phyloP scores from a whole-genome alignment of 2,888 invertebrate species.

The Agriopis marginaria region DNA sequence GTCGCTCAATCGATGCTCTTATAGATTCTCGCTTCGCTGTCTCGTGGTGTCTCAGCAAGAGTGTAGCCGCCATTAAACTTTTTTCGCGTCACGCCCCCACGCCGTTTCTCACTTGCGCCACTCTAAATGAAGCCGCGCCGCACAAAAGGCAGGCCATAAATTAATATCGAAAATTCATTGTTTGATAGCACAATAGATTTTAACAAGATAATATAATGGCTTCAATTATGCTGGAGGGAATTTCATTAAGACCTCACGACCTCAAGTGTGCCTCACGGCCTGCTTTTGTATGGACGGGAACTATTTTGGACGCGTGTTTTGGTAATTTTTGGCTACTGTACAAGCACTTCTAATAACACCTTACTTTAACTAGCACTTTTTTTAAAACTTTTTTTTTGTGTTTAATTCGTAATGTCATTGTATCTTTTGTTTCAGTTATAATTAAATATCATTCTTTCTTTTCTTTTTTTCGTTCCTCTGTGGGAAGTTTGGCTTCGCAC shows the following conservation, averaged over 20 bases:
- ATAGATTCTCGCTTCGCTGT: too few species aligned
- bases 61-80: neutral
- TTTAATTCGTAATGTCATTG: too few species aligned
- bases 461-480: too few species aligned
- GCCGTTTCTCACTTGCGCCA: constrained; percentile 22
- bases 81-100: neutral
- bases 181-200: constrained; percentile 73
- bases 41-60: neutral
- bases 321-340: constrained; percentile 6
- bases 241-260: constrained; percentile 72
- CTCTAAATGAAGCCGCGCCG: constrained; percentile 30
- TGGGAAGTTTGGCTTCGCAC: too few species aligned
- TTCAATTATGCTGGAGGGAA: constrained; percentile 70
- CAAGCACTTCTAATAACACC: too few species aligned
- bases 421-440: too few species aligned
- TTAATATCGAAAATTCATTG: constrained; percentile 65
- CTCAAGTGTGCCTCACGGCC: constrained; percentile 39
- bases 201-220: constrained; percentile 75
- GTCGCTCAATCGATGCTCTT: too few species aligned
- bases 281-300: constrained; percentile 44
- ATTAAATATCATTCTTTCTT: too few species aligned
- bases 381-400: too few species aligned
- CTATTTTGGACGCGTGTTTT: constrained; percentile 31
- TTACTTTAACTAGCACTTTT: too few species aligned
- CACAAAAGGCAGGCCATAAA: constrained; percentile 54